A percentile compares a stretch with the other conserved stretches of the same genome.
These are phyloP conservation scores for Chaetorhynchus papuensis DNA, from an alignment of 2,113 vertebrate genomes.

Conservation along the genomic window DNA sequence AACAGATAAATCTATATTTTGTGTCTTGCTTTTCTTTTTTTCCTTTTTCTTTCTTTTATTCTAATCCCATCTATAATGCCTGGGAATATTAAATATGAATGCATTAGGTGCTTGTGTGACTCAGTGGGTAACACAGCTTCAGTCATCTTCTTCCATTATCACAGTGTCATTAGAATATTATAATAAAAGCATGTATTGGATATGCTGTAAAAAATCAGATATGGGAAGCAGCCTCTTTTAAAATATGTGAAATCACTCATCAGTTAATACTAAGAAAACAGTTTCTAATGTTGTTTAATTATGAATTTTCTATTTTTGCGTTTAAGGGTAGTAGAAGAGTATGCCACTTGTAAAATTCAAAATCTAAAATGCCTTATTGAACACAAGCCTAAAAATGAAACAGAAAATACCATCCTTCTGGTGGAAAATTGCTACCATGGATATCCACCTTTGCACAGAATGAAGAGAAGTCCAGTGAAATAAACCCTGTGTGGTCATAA, in stretches of 20 bases:
- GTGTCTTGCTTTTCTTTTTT: background rate
- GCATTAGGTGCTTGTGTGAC: background rate
- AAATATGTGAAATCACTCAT: background rate
- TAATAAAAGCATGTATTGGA: background rate
- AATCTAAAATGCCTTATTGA: background rate
- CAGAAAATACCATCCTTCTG: background rate
- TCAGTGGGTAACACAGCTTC: background rate
- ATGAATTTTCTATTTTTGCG: background rate
- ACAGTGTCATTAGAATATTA: background rate
- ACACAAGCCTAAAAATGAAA: background rate
- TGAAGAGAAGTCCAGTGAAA: background rate
- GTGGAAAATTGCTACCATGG: background rate
- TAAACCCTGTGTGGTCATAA: background rate
- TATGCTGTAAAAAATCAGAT: background rate
- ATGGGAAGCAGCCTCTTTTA: background rate
- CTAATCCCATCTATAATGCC: background rate
- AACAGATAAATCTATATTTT: background rate
- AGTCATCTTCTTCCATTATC: background rate
- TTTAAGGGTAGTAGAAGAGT: background rate
- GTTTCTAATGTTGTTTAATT: background rate
- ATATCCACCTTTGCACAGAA: background rate
- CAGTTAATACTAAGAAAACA: background rate
- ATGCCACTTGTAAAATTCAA: background rate
- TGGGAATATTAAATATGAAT: background rate
- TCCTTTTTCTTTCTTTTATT: background rate